These are phyloP conservation scores for Smittia sp. DNA, from an alignment of 2,888 invertebrate genomes.

Conservation along the genomic window DNA sequence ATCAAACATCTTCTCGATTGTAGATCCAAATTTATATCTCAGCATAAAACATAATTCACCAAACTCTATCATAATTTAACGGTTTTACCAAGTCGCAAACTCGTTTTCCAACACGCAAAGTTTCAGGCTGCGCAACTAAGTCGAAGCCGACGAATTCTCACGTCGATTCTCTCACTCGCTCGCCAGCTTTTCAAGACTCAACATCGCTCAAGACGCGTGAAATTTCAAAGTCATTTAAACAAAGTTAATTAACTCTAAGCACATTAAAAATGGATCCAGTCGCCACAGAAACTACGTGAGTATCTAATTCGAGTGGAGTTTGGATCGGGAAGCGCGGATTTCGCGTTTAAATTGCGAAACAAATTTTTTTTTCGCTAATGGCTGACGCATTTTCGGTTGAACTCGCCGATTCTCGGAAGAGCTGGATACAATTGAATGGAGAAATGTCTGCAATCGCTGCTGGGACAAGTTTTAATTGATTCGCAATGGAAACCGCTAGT, in stretches of 20 bases:
- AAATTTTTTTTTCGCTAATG: constrained; percentile 31
- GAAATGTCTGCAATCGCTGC: not conserved
- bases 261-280: constrained; percentile 31
- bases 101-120: too few relatives aligned
- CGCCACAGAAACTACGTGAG: constrained; percentile 20
- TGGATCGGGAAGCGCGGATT: not conserved
- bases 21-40: too few relatives aligned
- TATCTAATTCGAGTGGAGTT: not conserved
- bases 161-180: not conserved
- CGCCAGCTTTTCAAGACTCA: not conserved
- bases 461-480: not conserved
- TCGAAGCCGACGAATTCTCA: too few relatives aligned
- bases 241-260: constrained; percentile 17
- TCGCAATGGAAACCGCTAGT: not conserved
- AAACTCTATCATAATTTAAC: too few relatives aligned
- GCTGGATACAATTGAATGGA: not conserved
- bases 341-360: not conserved
- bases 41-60: too few relatives aligned
- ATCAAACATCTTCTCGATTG: too few relatives aligned
- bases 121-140: too few relatives aligned
- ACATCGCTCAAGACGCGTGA: not conserved
- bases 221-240: not conserved
- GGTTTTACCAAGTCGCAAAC: too few relatives aligned
- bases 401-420: not conserved
- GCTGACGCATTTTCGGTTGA: constrained; percentile 29